A percentile compares a stretch with the other conserved stretches of the same genome.
Evolutionary conservation across 2,888 invertebrate species (phyloP).

Genomic region (Sphaerophoria rueppellii): DNA sequence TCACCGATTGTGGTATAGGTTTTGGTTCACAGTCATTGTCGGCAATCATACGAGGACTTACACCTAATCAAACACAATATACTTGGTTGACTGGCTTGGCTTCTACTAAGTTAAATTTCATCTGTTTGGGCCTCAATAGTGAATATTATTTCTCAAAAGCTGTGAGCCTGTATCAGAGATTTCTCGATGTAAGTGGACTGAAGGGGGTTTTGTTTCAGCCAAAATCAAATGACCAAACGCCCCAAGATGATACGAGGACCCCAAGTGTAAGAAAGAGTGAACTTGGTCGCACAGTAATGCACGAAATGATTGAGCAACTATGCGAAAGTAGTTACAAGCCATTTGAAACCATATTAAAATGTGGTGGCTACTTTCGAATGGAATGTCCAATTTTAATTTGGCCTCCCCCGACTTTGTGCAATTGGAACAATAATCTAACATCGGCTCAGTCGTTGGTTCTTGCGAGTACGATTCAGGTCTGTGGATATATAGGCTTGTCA

Average conservation of each 20-base stretch:
- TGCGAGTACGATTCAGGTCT: slow-evolving; percentile 89
- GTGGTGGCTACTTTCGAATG: slow-evolving; percentile 86
- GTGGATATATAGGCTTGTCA: slow-evolving; percentile 93
- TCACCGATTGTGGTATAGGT: slow-evolving; percentile 90
- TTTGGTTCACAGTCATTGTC: slow-evolving; percentile 84
- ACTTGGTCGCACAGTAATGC: slow-evolving; percentile 78
- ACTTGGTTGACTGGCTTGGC: slow-evolving; percentile 91
- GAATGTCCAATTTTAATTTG: slow-evolving; percentile 88
- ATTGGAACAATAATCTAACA: slow-evolving; percentile 75
- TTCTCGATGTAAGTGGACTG: slow-evolving; percentile 89
- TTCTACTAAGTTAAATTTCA: slow-evolving; percentile 90
- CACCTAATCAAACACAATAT: slow-evolving; percentile 76
- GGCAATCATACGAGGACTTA: slow-evolving; percentile 83
- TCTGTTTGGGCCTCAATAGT: slow-evolving; percentile 87
- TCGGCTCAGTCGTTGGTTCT: slow-evolving; percentile 83
- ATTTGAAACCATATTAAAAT: slow-evolving; percentile 88
- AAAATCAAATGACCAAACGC: slow-evolving; percentile 81
- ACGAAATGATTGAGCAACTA: slow-evolving; percentile 85
- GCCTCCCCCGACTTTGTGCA: slow-evolving; percentile 86
- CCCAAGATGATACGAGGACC: slow-evolving; percentile 27
- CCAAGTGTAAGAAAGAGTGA: slow-evolving; percentile 77
- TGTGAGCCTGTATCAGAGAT: slow-evolving; percentile 86
- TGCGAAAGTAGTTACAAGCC: slow-evolving; percentile 89
- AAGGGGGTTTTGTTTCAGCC: slow-evolving; percentile 85
- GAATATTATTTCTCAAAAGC: slow-evolving; percentile 84